phyloP scores from a whole-genome alignment of 2,113 vertebrate species.

The Tricholaema leucomelas region DNA sequence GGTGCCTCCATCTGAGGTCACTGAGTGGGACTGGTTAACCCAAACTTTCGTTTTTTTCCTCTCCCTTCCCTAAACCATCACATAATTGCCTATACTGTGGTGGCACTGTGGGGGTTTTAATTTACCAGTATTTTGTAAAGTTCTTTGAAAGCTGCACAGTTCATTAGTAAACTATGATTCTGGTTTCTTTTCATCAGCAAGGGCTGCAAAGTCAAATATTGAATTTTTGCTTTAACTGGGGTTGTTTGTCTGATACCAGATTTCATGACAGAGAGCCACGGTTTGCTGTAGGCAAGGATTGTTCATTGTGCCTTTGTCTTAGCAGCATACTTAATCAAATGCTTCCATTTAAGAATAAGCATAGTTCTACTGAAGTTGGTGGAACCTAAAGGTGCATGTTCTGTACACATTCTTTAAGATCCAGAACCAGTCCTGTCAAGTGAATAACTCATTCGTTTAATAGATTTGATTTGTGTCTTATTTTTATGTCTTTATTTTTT shows the following conservation, averaged over 20 bases:
- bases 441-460: background rate
- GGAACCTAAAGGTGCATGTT: background rate
- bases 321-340: background rate
- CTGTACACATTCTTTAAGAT: background rate
- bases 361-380: background rate
- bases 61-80: background rate
- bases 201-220: background rate
- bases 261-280: background rate
- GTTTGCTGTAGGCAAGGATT: background rate
- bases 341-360: background rate
- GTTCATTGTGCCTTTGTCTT: background rate
- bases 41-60: background rate
- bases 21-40: background rate
- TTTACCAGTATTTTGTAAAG: background rate
- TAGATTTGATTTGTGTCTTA: background rate
- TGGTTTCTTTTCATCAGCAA: background rate
- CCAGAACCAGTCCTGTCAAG: background rate
- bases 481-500: background rate
- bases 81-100: background rate
- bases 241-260: background rate
- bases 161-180: background rate
- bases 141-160: background rate
- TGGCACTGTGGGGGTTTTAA: background rate
- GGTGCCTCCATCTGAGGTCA: slow-evolving; percentile 10
- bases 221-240: background rate